Evolutionary conservation across 2,888 invertebrate species (phyloP).

Genomic region (Yponomeuta cagnagella): DNA sequence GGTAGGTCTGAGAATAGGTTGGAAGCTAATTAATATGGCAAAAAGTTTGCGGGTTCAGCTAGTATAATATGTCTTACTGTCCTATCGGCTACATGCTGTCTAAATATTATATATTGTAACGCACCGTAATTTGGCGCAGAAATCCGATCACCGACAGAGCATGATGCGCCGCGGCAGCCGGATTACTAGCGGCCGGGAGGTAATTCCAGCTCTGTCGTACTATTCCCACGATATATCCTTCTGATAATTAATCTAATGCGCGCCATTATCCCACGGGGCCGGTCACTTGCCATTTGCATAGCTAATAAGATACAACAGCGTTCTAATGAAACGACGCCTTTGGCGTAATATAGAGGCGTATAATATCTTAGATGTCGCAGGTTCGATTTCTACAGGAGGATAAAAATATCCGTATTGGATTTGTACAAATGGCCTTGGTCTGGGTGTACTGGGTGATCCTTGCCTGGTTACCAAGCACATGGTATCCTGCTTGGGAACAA

Average conservation of each 20-base stretch:
- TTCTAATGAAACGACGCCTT: not conserved
- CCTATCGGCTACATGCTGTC: not conserved
- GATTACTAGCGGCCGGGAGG: not conserved
- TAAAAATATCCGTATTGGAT: no score
- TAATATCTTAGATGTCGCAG: no score
- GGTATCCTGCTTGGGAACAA: no score
- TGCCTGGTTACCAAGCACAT: no score
- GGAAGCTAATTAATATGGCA: no score
- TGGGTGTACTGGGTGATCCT: no score
- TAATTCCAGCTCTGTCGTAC: not conserved
- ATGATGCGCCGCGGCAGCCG: not conserved
- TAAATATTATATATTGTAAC: not conserved
- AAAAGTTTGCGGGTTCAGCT: no score
- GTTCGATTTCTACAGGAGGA: no score
- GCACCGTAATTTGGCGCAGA: not conserved
- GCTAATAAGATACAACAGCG: not conserved
- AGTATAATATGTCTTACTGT: no score
- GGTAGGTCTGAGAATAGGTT: no score
- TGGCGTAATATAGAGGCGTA: no score
- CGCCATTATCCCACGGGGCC: not conserved
- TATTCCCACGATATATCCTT: not conserved
- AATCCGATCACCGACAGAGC: not conserved
- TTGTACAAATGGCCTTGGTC: no score
- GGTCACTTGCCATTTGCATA: constrained; percentile 7
- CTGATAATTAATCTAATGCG: constrained; percentile 1